These are phyloP conservation scores for Sanderia malayensis DNA, from an alignment of 30 jellyfish, hydroid and myxozoan species.

Conservation along the genomic window DNA sequence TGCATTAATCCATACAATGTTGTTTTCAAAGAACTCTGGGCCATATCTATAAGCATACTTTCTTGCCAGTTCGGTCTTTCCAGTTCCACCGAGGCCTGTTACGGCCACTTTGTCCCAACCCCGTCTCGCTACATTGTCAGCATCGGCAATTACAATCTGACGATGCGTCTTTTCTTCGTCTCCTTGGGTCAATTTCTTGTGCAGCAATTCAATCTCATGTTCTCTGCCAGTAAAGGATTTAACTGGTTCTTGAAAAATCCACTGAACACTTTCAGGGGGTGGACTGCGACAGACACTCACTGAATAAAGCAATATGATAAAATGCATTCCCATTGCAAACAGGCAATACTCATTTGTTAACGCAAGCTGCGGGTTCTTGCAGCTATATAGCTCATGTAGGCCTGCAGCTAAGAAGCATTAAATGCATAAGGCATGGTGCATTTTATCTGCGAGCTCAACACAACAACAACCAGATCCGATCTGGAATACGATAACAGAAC, in stretches of 20 bases:
- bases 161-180: neutral
- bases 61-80: slow-evolving; percentile 56
- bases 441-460: too few species aligned
- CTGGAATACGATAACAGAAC: too few species aligned
- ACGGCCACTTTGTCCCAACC: slow-evolving; percentile 28
- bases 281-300: too few species aligned
- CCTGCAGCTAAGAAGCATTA: too few species aligned
- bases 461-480: too few species aligned
- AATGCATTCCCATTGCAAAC: too few species aligned
- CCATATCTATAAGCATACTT: slow-evolving; percentile 40
- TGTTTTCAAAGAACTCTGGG: slow-evolving; percentile 21
- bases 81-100: slow-evolving; percentile 71
- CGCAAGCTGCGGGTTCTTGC: too few species aligned
- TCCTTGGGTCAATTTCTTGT: neutral
- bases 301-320: too few species aligned
- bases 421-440: too few species aligned
- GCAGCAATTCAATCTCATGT: slow-evolving; percentile 28
- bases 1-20: slow-evolving; percentile 58
- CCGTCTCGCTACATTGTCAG: too few species aligned
- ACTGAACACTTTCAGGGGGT: slow-evolving; percentile 24
- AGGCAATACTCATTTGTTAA: too few species aligned
- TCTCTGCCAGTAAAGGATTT: slow-evolving; percentile 38
- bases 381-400: too few species aligned
- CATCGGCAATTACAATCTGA: slow-evolving; percentile 3
- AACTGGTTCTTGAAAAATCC: slow-evolving; percentile 36